Percentiles rank a stretch among this genome's conserved stretches.
Evolutionary conservation across 2,888 invertebrate species (phyloP).

Genomic region (Graphium colonna): DNA sequence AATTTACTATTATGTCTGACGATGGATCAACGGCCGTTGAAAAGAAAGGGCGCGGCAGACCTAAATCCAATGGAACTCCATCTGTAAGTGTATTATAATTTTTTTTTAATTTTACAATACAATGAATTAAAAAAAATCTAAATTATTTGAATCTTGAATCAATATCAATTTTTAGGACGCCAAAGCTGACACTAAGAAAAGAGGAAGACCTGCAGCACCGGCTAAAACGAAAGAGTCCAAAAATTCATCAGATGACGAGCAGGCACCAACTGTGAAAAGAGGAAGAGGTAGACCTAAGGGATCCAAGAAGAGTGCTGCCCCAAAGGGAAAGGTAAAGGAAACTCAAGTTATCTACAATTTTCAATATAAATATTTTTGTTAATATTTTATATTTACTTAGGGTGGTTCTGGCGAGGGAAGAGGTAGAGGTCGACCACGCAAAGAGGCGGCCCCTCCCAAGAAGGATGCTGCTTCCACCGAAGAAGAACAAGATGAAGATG

Average conservation of each 20-base stretch:
- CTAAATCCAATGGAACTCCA: constrained; percentile 75
- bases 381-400: constrained; percentile 35
- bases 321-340: constrained; percentile 66
- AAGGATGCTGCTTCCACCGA: constrained; percentile 73
- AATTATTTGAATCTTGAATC: too few relatives aligned
- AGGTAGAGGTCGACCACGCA: constrained; percentile 72
- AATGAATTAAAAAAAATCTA: too few relatives aligned
- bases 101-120: constrained; percentile 12
- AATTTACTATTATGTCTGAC: constrained; percentile 68
- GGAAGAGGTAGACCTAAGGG: constrained; percentile 79
- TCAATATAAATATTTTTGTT: too few relatives aligned
- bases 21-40: constrained; percentile 75
- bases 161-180: constrained; percentile 55
- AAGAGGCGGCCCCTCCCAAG: constrained; percentile 71
- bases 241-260: constrained; percentile 76
- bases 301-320: constrained; percentile 73
- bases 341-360: too few relatives aligned
- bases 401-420: constrained; percentile 63
- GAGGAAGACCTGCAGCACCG: constrained; percentile 65
- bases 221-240: constrained; percentile 75
- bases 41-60: constrained; percentile 76
- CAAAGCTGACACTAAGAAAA: constrained; percentile 72
- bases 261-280: constrained; percentile 75
- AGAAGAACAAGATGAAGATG: constrained; percentile 74
- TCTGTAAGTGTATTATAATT: constrained; percentile 42